These are phyloP conservation scores for Bedellia somnulentella DNA, from an alignment of 2,888 invertebrate species.

Conservation along the genomic window DNA sequence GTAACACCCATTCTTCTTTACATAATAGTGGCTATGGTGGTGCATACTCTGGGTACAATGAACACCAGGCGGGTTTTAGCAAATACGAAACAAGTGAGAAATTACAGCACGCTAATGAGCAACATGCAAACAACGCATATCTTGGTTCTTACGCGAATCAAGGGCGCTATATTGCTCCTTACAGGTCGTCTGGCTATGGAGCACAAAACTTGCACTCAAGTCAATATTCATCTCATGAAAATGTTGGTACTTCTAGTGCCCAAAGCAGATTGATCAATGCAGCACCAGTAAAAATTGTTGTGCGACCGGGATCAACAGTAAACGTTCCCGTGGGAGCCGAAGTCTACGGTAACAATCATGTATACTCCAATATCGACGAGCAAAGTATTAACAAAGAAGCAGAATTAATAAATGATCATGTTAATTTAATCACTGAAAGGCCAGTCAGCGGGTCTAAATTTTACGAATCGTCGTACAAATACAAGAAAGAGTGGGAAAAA, in stretches of 20 bases:
- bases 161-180: neutral
- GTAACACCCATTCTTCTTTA: slow-evolving; percentile 10
- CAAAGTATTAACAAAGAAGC: slow-evolving; percentile 25
- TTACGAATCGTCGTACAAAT: slow-evolving; percentile 43
- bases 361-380: slow-evolving; percentile 18
- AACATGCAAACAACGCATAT: too few relatives aligned
- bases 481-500: slow-evolving; percentile 48
- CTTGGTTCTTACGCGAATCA: neutral
- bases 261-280: slow-evolving; percentile 19
- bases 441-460: slow-evolving; percentile 23
- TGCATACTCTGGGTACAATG: slow-evolving; percentile 9
- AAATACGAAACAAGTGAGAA: neutral
- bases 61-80: neutral
- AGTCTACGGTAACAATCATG: slow-evolving; percentile 17
- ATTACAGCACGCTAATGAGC: too few relatives aligned
- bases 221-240: neutral
- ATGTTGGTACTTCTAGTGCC: slow-evolving; percentile 2
- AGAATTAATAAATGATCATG: slow-evolving; percentile 19
- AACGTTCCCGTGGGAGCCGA: slow-evolving; percentile 30
- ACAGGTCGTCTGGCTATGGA: neutral
- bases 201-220: neutral
- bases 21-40: slow-evolving; percentile 14
- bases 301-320: slow-evolving; percentile 33
- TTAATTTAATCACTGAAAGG: slow-evolving; percentile 13
- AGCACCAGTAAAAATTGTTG: slow-evolving; percentile 27